phyloP scores from a whole-genome alignment of 2,888 invertebrate species.

The Caenorhabditis angaria region DNA sequence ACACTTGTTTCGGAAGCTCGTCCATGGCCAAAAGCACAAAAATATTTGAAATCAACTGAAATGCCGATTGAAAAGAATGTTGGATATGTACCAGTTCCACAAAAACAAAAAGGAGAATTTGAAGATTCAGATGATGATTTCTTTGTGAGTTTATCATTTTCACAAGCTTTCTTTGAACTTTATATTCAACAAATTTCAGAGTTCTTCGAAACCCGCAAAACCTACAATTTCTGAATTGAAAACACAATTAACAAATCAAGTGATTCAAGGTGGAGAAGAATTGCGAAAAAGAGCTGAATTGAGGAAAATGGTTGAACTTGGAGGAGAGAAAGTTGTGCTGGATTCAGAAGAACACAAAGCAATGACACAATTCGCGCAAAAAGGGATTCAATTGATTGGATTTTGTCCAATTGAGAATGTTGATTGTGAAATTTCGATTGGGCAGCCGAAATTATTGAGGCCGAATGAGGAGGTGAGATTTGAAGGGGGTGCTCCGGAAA shows the following conservation, averaged over 20 bases:
- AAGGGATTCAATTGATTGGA: slow-evolving; percentile 27
- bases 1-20: slow-evolving; percentile 41
- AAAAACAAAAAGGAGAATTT: not conserved
- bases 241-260: not conserved
- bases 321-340: slow-evolving; percentile 45
- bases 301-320: slow-evolving; percentile 46
- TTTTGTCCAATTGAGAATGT: slow-evolving; percentile 25
- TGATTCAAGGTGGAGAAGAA: slow-evolving; percentile 11
- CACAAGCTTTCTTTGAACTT: too few relatives aligned
- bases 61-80: slow-evolving; percentile 23
- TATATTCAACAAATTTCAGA: not conserved
- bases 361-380: slow-evolving; percentile 22
- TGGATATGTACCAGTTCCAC: not conserved
- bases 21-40: slow-evolving; percentile 22
- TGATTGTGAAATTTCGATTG: slow-evolving; percentile 21
- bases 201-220: not conserved
- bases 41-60: slow-evolving; percentile 29
- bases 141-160: not conserved
- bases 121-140: not conserved
- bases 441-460: slow-evolving; percentile 29
- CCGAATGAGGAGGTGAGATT: slow-evolving; percentile 33
- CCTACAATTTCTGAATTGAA: not conserved
- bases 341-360: slow-evolving; percentile 32
- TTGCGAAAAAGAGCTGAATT: slow-evolving; percentile 27
- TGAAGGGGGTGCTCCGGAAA: too few relatives aligned